Evolutionary conservation across 2,888 invertebrate genomes (phyloP).

Genomic region (Leptinotarsa juncta): DNA sequence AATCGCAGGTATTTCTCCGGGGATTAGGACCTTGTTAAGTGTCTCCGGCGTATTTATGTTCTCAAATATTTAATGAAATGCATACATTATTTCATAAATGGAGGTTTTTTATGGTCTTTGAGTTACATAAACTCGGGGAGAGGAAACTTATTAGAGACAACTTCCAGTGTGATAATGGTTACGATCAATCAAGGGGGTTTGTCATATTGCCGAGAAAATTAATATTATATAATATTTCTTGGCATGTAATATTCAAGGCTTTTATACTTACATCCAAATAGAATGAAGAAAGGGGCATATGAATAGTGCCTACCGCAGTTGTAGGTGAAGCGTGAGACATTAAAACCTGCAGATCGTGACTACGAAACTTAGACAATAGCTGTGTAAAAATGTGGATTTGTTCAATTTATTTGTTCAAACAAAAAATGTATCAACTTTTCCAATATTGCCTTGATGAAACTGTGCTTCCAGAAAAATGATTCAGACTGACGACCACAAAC

Average conservation of each 20-base stretch:
- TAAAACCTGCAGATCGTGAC: too few species aligned
- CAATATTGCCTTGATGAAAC: background rate
- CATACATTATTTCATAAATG: slow-evolving; percentile 12
- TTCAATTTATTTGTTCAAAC: too few species aligned
- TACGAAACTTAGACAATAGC: too few species aligned
- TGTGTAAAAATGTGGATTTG: too few species aligned
- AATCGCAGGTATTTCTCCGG: slow-evolving; percentile 18
- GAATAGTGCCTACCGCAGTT: too few species aligned
- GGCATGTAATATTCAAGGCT: too few species aligned
- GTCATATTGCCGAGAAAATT: too few species aligned
- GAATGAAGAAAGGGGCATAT: too few species aligned
- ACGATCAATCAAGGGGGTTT: background rate
- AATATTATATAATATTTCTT: too few species aligned
- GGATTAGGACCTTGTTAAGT: slow-evolving; percentile 10
- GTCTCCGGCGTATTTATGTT: slow-evolving; percentile 23
- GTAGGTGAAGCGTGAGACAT: too few species aligned
- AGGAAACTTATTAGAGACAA: background rate
- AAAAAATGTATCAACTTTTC: too few species aligned
- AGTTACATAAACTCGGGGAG: background rate
- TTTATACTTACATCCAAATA: too few species aligned
- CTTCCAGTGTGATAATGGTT: background rate
- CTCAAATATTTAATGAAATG: slow-evolving; percentile 21
- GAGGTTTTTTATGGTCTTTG: slow-evolving; percentile 3
- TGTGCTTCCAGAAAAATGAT: background rate
- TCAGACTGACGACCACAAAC: background rate